These are phyloP conservation scores for Nothura maculosa DNA, from an alignment of 2,797 vertebrate species.

Conservation along the genomic window DNA sequence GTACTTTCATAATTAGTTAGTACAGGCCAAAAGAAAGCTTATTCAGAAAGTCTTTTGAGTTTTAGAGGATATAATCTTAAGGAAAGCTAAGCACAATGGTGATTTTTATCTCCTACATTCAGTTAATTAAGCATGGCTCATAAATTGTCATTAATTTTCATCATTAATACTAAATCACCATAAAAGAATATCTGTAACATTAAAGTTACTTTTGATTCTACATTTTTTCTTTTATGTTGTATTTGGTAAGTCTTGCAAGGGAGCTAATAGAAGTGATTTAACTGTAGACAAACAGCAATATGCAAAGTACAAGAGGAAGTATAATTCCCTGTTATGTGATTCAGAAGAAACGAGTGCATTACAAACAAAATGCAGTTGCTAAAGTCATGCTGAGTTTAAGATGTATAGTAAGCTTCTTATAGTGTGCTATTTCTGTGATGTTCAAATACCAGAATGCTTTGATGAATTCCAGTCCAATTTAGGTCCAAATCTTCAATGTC, in stretches of 20 bases:
- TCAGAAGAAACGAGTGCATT: neutral
- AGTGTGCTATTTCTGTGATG: neutral
- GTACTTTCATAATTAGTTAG: neutral
- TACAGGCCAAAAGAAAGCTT: neutral
- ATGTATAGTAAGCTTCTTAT: neutral
- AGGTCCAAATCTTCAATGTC: neutral
- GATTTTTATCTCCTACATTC: slow-evolving; percentile 35
- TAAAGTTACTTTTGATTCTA: slow-evolving; percentile 47
- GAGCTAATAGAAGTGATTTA: neutral
- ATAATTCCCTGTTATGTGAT: neutral
- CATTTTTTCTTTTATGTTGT: slow-evolving; percentile 29
- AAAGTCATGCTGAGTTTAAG: neutral
- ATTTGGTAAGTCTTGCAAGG: slow-evolving; percentile 1
- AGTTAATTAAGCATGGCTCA: slow-evolving; percentile 43
- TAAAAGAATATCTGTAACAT: slow-evolving; percentile 36
- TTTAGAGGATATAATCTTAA: neutral
- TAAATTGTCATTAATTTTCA: slow-evolving; percentile 21
- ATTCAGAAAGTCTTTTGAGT: neutral
- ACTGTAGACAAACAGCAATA: neutral
- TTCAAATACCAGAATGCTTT: neutral
- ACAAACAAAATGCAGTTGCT: neutral
- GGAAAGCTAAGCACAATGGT: neutral
- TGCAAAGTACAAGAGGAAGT: neutral
- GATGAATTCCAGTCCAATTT: neutral
- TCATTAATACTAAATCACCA: slow-evolving; percentile 20